Evolutionary conservation across 1,140 invertebrate species (phyloP).

Genomic region (Ips typographus): DNA sequence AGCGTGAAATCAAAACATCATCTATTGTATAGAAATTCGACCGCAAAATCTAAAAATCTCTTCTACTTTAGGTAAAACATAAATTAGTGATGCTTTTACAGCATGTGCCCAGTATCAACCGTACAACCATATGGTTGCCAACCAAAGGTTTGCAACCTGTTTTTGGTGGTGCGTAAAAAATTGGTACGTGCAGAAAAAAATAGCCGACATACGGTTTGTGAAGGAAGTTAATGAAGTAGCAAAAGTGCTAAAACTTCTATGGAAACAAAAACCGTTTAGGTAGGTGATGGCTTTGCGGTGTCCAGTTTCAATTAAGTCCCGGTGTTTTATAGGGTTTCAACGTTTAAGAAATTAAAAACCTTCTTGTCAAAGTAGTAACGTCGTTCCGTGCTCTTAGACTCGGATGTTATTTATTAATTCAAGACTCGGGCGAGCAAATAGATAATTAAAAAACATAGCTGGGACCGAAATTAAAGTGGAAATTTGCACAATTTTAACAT

Average conservation of each 20-base stretch:
- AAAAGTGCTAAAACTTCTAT: conserved; percentile 32
- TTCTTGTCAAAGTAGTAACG: background rate
- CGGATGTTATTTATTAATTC: conserved; percentile 4
- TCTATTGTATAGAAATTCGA: no score
- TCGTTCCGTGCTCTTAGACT: no score
- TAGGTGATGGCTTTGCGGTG: conserved; percentile 12
- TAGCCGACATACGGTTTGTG: conserved; percentile 17
- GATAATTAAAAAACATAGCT: background rate
- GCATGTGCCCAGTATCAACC: background rate
- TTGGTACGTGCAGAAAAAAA: background rate
- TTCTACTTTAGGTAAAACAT: no score
- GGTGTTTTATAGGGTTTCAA: conserved; percentile 12
- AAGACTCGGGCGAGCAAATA: no score
- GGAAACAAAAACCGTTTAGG: conserved; percentile 34
- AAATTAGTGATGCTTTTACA: no score
- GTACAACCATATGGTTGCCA: background rate
- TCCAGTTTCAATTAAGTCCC: conserved; percentile 27
- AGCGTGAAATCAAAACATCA: conserved; percentile 16
- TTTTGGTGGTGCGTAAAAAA: no score
- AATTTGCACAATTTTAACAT: conserved; percentile 18
- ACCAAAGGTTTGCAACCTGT: no score
- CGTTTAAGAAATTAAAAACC: conserved; percentile 34
- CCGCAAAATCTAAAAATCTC: no score
- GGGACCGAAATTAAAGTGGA: background rate
- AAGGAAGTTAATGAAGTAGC: conserved; percentile 34